Evolutionary conservation across 2,113 vertebrate genomes (phyloP), one percentile per base, ranked within the genome.

Genomic region (Corythornis madagascariensis): DNA sequence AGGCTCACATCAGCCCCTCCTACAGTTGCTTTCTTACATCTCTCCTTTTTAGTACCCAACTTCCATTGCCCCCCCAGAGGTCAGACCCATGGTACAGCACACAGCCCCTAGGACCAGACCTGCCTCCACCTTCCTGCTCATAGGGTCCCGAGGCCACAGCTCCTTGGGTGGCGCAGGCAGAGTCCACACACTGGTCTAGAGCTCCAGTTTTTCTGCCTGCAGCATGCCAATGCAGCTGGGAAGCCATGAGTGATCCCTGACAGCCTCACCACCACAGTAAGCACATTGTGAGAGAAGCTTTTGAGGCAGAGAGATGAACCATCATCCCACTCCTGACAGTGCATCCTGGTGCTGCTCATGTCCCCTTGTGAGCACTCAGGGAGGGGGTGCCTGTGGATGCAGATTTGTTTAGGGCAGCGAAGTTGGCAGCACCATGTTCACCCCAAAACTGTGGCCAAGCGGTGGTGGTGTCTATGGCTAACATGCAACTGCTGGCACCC

Each of bases 401-500:
- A 38, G 56, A 2, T 24, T 47, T 71, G 60, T 4, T 35, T 18
- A 82, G 13, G 10, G 63, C 24, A 86, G 87, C 52, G 4, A 29
- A 71, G 52, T 8, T 11, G 67, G 73, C 19, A 79, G 67, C 65
- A 52, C 60, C 18, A 43, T 38, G 9, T 3, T 71, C 52, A 45
- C 35, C 42, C 53, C 16, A 1, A 48, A 81, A 79, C 73, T 29
- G 82, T 31, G 90, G 70, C 63, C 85, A 89, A 73, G 93, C 78
- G 3, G 88, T 11, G 2, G 80, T 47, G 82, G 50, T 20, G 1
- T 19, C 90, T 89, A 42, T 2, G 3, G 7, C 92, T 86, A 86
- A 29, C 96, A 96, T 97, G 96, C 96, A 97, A n/a, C 77, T 78
- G 93, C 89, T 67, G 63, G 88, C 56, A 65, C 18, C 74, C 16